These are phyloP conservation scores for Brachypodius melanocephalos DNA, from an alignment of 2,113 vertebrate genomes.

Conservation along the genomic window DNA sequence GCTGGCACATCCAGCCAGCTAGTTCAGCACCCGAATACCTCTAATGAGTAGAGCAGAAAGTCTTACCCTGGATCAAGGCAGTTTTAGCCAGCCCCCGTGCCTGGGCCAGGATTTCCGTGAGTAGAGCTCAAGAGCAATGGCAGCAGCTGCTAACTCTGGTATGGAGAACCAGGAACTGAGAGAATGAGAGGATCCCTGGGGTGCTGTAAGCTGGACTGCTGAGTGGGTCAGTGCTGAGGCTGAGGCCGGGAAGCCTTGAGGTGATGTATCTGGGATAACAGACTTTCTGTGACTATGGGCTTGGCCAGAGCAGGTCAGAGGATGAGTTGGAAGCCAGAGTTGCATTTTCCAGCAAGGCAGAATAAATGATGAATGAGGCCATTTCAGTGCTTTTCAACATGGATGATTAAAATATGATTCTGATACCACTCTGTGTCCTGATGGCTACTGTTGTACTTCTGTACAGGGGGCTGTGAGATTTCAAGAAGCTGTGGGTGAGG, in stretches of 20 bases:
- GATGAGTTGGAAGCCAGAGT: not conserved
- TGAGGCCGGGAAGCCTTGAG: not conserved
- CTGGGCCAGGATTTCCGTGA: not conserved
- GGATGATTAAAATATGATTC: not conserved
- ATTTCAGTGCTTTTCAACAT: not conserved
- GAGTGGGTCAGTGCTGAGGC: not conserved
- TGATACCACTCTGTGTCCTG: not conserved
- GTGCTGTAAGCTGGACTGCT: not conserved
- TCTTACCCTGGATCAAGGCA: not conserved
- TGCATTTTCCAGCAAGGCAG: not conserved
- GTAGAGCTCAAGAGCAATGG: not conserved
- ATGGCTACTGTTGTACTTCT: not conserved
- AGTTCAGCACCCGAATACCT: not conserved
- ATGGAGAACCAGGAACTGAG: not conserved
- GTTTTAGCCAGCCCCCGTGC: not conserved
- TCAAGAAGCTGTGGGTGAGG: not conserved
- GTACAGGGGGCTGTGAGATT: not conserved
- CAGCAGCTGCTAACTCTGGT: not conserved
- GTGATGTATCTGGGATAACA: not conserved
- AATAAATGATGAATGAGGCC: not conserved
- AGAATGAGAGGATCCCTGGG: not conserved
- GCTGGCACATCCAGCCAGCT: not conserved
- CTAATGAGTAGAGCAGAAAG: not conserved
- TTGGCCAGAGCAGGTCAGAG: not conserved
- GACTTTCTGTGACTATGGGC: not conserved